Percentiles rank a stretch among this genome's conserved stretches.
phyloP scores from a whole-genome alignment of 2,797 vertebrate genomes.

The Vespertilio murinus region DNA sequence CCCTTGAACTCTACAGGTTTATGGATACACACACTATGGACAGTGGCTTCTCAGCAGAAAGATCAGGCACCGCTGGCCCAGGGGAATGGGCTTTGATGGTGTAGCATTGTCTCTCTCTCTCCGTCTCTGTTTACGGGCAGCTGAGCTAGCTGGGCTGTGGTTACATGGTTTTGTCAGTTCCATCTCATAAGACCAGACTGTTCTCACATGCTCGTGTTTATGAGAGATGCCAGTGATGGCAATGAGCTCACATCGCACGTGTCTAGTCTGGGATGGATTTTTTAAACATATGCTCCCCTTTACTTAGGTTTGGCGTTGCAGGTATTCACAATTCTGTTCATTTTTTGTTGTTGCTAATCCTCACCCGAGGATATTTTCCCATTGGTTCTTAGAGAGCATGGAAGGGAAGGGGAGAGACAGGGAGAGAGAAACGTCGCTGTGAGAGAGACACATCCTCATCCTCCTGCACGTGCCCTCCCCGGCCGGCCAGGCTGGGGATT shows the following conservation, averaged over 20 bases:
- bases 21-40: background rate
- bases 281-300: background rate
- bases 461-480: too few species aligned
- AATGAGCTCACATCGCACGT: background rate
- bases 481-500: too few species aligned
- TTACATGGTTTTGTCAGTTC: background rate
- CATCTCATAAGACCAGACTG: background rate
- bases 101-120: slow-evolving; percentile 5
- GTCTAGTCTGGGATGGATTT: background rate
- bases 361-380: too few species aligned
- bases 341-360: too few species aligned
- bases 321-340: background rate
- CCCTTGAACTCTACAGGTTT: background rate
- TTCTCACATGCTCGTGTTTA: background rate
- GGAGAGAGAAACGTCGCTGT: too few species aligned
- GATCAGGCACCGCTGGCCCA: background rate
- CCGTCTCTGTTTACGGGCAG: background rate
- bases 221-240: background rate
- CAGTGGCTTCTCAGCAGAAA: background rate
- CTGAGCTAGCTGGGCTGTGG: background rate
- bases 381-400: too few species aligned
- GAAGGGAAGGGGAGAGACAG: too few species aligned
- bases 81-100: background rate
- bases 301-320: background rate
- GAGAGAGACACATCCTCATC: too few species aligned